phyloP scores from a whole-genome alignment of 2,888 invertebrate species.

The Imbricaverruca yamaguchii region DNA sequence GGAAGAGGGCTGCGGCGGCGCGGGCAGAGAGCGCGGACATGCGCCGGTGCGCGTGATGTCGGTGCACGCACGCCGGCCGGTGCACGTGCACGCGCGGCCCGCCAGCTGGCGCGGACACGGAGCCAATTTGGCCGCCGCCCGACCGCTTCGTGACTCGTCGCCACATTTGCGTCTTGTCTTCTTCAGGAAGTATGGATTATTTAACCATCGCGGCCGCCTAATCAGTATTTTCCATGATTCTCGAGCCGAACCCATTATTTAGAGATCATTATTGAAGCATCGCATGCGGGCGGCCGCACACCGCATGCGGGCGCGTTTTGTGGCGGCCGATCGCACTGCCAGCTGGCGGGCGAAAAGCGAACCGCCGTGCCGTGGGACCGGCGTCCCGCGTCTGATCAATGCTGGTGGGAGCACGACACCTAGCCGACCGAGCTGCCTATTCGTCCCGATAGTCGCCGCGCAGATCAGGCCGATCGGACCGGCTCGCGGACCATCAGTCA shows the following conservation, averaged over 20 bases:
- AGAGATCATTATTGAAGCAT: slow-evolving; percentile 17
- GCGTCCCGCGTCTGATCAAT: not conserved
- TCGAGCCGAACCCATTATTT: slow-evolving; percentile 1
- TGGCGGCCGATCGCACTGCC: not conserved
- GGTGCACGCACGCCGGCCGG: too few relatives aligned
- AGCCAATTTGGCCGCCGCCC: not conserved
- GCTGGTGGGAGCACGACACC: too few relatives aligned
- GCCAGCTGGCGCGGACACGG: not conserved
- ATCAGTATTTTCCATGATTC: slow-evolving; percentile 17
- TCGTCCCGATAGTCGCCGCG: too few relatives aligned
- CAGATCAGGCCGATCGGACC: too few relatives aligned
- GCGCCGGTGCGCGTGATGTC: not conserved
- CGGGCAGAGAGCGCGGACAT: not conserved
- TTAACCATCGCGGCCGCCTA: not conserved
- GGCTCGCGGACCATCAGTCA: too few relatives aligned
- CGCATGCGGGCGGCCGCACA: not conserved
- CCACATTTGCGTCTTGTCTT: not conserved
- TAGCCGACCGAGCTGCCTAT: too few relatives aligned
- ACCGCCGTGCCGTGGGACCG: not conserved
- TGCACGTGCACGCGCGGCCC: too few relatives aligned
- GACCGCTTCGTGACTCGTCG: not conserved
- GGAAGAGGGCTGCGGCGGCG: too few relatives aligned
- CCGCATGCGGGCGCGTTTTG: not conserved
- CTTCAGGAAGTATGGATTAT: slow-evolving; percentile 11
- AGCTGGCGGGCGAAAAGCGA: not conserved